phyloP scores from a whole-genome alignment of 2,888 invertebrate genomes.

The Temnothorax rugatulus region DNA sequence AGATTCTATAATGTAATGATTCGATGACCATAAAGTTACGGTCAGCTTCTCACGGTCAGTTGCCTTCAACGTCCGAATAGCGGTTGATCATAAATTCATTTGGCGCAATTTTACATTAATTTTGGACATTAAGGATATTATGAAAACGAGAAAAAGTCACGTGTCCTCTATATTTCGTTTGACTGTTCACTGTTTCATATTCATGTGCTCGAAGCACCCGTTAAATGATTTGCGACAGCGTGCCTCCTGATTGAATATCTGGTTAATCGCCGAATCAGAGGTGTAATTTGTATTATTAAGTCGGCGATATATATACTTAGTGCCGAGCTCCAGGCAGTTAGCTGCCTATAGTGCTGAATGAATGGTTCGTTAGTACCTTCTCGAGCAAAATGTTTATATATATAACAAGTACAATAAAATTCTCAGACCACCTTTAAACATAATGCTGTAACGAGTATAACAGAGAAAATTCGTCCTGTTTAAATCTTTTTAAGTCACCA shows the following conservation, averaged over 20 bases:
- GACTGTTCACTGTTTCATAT: conserved; percentile 13
- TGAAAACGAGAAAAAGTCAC: not conserved
- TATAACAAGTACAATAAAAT: conserved; percentile 19
- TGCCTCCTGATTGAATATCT: conserved; percentile 19
- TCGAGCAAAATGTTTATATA: conserved; percentile 19
- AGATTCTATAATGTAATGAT: not conserved
- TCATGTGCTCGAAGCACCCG: not conserved
- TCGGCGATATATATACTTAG: conserved; percentile 36
- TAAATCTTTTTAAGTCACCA: not conserved
- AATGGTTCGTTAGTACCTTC: conserved; percentile 32
- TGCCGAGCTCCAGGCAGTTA: not conserved
- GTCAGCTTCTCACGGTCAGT: not conserved
- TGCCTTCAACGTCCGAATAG: not conserved
- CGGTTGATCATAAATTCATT: not conserved
- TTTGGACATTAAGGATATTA: not conserved
- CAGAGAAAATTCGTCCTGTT: not conserved
- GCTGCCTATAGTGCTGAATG: conserved; percentile 18
- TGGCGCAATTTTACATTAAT: not conserved
- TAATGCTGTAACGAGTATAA: not conserved
- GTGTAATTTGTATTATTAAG: conserved; percentile 39
- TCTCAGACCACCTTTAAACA: not conserved
- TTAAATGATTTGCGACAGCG: conserved; percentile 36
- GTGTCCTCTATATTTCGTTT: too few species aligned
- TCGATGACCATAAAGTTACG: not conserved
- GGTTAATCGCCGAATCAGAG: conserved; percentile 41